Percentiles rank a stretch among this genome's conserved stretches.
Conservation (phyloP, 2,888 invertebrate genomes). For the Lumbricus terrestris region DNA sequence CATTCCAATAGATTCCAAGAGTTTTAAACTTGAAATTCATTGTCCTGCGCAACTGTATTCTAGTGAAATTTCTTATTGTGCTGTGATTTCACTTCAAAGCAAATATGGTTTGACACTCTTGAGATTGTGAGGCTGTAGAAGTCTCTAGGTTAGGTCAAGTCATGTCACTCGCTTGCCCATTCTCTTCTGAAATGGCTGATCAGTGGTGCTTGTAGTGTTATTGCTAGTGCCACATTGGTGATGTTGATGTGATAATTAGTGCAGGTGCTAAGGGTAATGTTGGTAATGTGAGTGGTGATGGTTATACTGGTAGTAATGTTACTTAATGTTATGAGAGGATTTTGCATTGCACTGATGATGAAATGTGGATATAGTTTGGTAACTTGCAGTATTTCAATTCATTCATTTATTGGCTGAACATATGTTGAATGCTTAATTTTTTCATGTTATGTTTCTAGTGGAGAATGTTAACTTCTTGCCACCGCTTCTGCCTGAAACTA, state of each 20-base stretch:
- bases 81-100: neutral
- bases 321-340: neutral
- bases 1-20: too few species aligned
- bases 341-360: neutral
- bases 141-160: neutral
- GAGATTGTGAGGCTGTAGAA: neutral
- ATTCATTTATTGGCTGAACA: neutral
- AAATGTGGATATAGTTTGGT: neutral
- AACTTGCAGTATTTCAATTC: neutral
- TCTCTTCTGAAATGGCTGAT: neutral
- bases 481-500: conserved; percentile 47
- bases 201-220: neutral
- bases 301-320: neutral
- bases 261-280: neutral
- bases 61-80: neutral
- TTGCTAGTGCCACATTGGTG: neutral
- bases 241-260: neutral
- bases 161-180: neutral
- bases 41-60: neutral
- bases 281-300: neutral
- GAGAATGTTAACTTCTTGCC: conserved; percentile 53
- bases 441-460: conserved; percentile 45
- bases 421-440: neutral
- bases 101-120: neutral
- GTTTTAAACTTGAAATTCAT: neutral